Evolutionary conservation across 35 echinoderm and acorn worm genomes (phyloP).

Genomic region (Nesometra sesokonis): DNA sequence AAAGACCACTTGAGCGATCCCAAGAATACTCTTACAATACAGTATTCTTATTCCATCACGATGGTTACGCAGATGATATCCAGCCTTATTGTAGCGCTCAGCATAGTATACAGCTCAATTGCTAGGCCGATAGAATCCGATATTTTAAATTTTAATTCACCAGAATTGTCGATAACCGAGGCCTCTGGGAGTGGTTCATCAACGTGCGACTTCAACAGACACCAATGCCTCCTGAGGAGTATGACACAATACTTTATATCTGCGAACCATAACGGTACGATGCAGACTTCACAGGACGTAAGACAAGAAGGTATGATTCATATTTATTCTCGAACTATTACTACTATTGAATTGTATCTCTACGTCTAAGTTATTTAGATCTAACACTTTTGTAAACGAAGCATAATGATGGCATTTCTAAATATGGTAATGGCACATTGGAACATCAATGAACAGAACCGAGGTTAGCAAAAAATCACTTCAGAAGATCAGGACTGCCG

Average conservation of each 20-base stretch:
- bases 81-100: neutral
- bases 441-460: too few relatives aligned
- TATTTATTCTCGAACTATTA: too few relatives aligned
- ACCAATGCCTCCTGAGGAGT: neutral
- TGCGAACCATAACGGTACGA: neutral
- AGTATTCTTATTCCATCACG: neutral
- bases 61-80: neutral
- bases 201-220: neutral
- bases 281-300: neutral
- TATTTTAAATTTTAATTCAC: neutral
- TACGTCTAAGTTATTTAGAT: too few relatives aligned
- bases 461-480: too few relatives aligned
- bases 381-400: too few relatives aligned
- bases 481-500: too few relatives aligned
- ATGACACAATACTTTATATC: neutral
- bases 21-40: neutral
- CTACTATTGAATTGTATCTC: too few relatives aligned
- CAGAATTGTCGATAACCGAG: neutral
- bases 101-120: neutral
- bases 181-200: neutral
- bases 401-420: too few relatives aligned
- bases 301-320: neutral
- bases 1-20: neutral
- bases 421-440: too few relatives aligned
- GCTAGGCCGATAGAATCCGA: neutral